Evolutionary conservation across 2,797 vertebrate genomes (phyloP).

Genomic region (Austrolebias charrua): DNA sequence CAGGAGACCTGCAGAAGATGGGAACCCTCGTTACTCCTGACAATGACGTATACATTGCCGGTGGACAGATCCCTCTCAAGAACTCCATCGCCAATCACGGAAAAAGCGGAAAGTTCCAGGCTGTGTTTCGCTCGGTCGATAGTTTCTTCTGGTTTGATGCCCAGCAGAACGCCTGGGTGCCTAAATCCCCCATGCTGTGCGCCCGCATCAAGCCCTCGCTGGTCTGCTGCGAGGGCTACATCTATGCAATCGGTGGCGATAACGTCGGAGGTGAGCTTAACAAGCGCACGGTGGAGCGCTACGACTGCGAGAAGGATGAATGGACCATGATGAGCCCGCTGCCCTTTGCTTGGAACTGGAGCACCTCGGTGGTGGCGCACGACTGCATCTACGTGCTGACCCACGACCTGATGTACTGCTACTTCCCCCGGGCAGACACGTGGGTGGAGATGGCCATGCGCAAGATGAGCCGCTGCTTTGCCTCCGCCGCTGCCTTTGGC

Average conservation of each 20-base stretch:
- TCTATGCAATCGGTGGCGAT: conserved; percentile 96
- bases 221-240: conserved; percentile 93
- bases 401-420: conserved; percentile 95
- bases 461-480: conserved; percentile 93
- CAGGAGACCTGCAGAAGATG: conserved; percentile 93
- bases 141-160: conserved; percentile 98
- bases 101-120: conserved; percentile 89
- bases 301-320: conserved; percentile 93
- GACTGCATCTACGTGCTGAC: conserved; percentile 96
- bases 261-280: conserved; percentile 91
- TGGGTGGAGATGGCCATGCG: conserved; percentile 98
- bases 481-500: conserved; percentile 90
- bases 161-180: conserved; percentile 96
- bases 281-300: conserved; percentile 93
- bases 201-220: conserved; percentile 91
- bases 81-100: conserved; percentile 88
- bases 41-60: conserved; percentile 97
- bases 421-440: conserved; percentile 90
- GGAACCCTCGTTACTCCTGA: conserved; percentile 95
- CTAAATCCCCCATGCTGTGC: conserved; percentile 94
- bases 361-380: conserved; percentile 89
- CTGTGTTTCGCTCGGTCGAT: conserved; percentile 91
- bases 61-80: conserved; percentile 92
- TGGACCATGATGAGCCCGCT: conserved; percentile 94
- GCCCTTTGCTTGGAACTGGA: conserved; percentile 96